Percentiles rank a stretch among this genome's conserved stretches.
Evolutionary conservation across 2,888 invertebrate species (phyloP).

Genomic region (Drosophila ochracea): DNA sequence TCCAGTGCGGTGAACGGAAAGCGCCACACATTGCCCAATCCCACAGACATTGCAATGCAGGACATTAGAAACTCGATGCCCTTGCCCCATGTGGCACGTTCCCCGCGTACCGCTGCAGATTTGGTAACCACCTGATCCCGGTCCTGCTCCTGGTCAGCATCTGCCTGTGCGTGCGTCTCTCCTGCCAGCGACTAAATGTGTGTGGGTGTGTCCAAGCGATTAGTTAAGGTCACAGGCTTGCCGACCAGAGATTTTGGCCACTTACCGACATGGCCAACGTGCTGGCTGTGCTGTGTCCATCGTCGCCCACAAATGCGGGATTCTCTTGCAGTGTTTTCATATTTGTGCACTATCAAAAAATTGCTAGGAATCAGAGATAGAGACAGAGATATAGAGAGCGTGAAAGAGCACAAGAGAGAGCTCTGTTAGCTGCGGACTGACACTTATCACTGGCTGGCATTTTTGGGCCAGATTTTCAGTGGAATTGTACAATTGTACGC

Average conservation of each 20-base stretch:
- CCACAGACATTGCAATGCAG: slow-evolving; percentile 87
- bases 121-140: slow-evolving; percentile 25
- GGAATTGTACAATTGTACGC: slow-evolving; percentile 5
- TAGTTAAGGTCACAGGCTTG: slow-evolving; percentile 49
- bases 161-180: slow-evolving; percentile 30
- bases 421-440: slow-evolving; percentile 40
- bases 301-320: slow-evolving; percentile 83
- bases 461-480: slow-evolving; percentile 23
- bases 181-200: slow-evolving; percentile 42
- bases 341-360: slow-evolving; percentile 15
- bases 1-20: slow-evolving; percentile 89
- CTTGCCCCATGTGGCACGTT: slow-evolving; percentile 85
- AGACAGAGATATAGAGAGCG: not conserved
- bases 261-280: slow-evolving; percentile 65
- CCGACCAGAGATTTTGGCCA: slow-evolving; percentile 37
- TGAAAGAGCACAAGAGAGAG: not conserved
- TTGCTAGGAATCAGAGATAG: not conserved
- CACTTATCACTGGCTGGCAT: slow-evolving; percentile 42
- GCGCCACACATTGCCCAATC: slow-evolving; percentile 90
- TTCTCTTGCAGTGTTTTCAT: slow-evolving; percentile 75
- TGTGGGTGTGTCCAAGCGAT: slow-evolving; percentile 36
- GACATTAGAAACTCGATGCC: slow-evolving; percentile 85
- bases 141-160: slow-evolving; percentile 36
- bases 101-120: slow-evolving; percentile 34
- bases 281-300: slow-evolving; percentile 75